phyloP scores from a whole-genome alignment of 1,140 invertebrate species.

The Psix sp. region DNA sequence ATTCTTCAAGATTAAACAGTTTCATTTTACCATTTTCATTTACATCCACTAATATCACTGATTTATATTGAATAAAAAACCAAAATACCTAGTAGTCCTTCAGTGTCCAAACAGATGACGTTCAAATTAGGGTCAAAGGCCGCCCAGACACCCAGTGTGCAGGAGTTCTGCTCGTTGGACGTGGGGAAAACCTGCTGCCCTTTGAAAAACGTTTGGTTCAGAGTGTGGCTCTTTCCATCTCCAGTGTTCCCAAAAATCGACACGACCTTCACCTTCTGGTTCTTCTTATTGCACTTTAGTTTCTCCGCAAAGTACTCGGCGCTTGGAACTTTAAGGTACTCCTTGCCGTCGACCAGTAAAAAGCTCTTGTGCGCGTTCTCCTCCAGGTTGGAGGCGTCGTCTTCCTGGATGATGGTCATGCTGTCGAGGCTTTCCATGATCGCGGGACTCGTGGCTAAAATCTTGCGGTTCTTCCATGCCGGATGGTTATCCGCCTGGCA shows the following conservation, averaged over 20 bases:
- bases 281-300: conserved; percentile 72
- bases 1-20: no score
- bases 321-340: conserved; percentile 76
- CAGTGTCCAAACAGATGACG: conserved; percentile 88
- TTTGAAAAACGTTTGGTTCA: conserved; percentile 89
- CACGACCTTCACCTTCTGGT: conserved; percentile 85
- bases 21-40: no score
- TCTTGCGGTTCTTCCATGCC: conserved; percentile 37
- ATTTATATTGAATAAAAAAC: no score
- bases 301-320: conserved; percentile 77
- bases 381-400: conserved; percentile 35
- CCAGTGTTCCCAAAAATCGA: conserved; percentile 93
- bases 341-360: conserved; percentile 78
- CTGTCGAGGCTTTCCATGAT: conserved; percentile 69
- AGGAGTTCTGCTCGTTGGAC: conserved; percentile 83
- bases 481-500: conserved; percentile 3
- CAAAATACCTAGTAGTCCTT: conserved; percentile 83
- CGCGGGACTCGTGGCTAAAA: conserved; percentile 55
- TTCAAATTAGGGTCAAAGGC: conserved; percentile 82
- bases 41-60: no score
- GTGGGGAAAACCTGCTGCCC: conserved; percentile 86
- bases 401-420: conserved; percentile 58
- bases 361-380: conserved; percentile 70
- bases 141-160: conserved; percentile 89
- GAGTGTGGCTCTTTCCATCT: conserved; percentile 89